Conservation (phyloP, 2,113 vertebrate genomes). For the Brachyhypopomus gauderio region DNA sequence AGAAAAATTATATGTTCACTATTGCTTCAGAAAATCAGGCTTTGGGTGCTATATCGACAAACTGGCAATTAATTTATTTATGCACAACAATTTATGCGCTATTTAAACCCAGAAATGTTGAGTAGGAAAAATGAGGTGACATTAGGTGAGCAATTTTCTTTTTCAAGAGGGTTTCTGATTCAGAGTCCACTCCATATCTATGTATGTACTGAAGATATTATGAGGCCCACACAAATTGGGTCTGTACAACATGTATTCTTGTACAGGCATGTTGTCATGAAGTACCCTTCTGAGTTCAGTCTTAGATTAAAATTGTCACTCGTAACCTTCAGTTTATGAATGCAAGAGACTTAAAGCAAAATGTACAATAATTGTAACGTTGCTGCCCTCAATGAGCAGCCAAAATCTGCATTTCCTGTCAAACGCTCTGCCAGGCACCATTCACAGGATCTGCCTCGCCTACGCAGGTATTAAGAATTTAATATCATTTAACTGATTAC, state of each 20-base stretch:
- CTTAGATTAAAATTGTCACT: neutral
- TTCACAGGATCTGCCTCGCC: too few species aligned
- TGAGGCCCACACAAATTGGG: neutral
- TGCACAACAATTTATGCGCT: conserved; percentile 11
- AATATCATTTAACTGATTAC: too few species aligned
- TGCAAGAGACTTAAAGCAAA: neutral
- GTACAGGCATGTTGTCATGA: neutral
- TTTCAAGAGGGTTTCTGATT: conserved; percentile 24
- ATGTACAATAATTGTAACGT: neutral
- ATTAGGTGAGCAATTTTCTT: conserved; percentile 35
- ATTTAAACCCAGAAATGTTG: conserved; percentile 21
- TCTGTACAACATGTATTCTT: neutral
- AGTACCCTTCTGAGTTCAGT: neutral
- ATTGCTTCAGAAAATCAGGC: neutral
- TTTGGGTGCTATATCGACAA: neutral
- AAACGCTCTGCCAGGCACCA: too few species aligned
- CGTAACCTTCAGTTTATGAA: neutral
- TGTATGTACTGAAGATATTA: neutral
- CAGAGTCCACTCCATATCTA: neutral
- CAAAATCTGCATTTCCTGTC: too few species aligned
- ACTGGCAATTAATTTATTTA: too few species aligned
- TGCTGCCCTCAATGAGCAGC: neutral
- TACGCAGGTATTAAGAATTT: too few species aligned
- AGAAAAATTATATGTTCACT: neutral
- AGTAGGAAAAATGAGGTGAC: conserved; percentile 24